Conservation (phyloP, 2,797 vertebrate species). For the Peromyscus eremicus region DNA sequence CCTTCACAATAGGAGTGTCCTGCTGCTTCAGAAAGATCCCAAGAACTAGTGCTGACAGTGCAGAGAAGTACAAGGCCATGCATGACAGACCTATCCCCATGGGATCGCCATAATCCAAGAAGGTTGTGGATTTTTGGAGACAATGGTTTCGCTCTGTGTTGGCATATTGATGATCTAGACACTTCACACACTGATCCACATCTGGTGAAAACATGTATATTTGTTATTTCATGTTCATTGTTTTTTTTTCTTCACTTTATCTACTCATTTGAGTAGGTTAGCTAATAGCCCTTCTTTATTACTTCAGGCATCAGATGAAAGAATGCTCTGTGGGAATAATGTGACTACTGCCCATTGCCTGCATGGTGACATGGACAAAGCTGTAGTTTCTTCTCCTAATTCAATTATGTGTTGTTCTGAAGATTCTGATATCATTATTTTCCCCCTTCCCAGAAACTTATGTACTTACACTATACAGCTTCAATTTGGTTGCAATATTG, state of each 20-base stretch:
- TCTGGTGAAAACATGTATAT: not conserved
- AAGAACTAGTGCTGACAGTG: not conserved
- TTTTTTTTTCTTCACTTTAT: not conserved
- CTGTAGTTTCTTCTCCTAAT: not conserved
- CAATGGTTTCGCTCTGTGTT: not conserved
- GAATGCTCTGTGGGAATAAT: not conserved
- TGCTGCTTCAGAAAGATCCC: slow-evolving; percentile 14
- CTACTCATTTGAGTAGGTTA: not conserved
- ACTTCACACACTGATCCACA: not conserved
- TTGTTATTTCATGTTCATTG: not conserved
- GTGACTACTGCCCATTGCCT: not conserved
- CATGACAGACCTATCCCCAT: not conserved
- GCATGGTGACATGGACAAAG: not conserved
- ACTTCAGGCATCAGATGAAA: not conserved
- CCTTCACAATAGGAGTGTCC: not conserved
- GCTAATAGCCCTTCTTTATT: not conserved
- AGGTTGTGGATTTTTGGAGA: not conserved
- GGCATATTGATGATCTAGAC: not conserved
- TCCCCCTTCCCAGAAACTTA: too few relatives aligned
- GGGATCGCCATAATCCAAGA: not conserved
- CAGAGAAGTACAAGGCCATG: not conserved
- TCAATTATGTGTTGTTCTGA: not conserved
- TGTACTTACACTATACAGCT: not conserved
- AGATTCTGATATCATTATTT: not conserved
- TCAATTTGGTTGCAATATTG: not conserved